Conservation (phyloP, 2,113 vertebrate species). For the Clarias macrocephalus region DNA sequence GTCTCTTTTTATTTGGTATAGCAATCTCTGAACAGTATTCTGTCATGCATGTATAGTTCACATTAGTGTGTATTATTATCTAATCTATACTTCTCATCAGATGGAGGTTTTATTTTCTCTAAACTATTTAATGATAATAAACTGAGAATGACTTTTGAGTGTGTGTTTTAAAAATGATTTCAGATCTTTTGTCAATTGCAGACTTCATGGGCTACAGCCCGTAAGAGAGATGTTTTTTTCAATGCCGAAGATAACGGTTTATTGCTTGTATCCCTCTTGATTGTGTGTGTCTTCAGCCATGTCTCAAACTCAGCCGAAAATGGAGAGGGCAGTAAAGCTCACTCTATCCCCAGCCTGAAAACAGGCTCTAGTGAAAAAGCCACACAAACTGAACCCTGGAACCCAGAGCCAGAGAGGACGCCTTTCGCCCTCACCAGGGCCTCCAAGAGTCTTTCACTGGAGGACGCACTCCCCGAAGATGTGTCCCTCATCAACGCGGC, state of each 20-base stretch:
- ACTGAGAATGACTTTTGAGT: neutral
- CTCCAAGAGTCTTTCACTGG: constrained; percentile 65
- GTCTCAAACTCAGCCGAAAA: constrained; percentile 58
- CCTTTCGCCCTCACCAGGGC: constrained; percentile 42
- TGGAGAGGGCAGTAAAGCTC: constrained; percentile 61
- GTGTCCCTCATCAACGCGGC: constrained; percentile 33
- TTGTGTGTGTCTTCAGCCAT: constrained; percentile 61
- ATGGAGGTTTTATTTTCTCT: neutral
- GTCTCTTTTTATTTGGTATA: neutral
- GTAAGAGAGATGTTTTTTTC: neutral
- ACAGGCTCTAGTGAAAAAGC: constrained; percentile 61
- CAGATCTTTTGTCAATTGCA: neutral
- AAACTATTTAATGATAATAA: neutral
- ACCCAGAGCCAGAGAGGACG: constrained; percentile 40
- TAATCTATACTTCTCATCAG: neutral
- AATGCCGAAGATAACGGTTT: neutral
- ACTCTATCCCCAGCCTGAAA: constrained; percentile 44
- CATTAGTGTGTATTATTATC: neutral
- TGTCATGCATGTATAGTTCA: neutral
- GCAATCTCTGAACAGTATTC: neutral
- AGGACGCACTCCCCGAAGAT: constrained; percentile 65
- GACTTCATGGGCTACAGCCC: neutral
- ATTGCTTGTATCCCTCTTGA: constrained; percentile 24
- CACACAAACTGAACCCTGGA: constrained; percentile 69
- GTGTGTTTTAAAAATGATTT: neutral